Evolutionary conservation across 2,797 vertebrate genomes (phyloP).

Genomic region (Platyrinchus mystaceus): DNA sequence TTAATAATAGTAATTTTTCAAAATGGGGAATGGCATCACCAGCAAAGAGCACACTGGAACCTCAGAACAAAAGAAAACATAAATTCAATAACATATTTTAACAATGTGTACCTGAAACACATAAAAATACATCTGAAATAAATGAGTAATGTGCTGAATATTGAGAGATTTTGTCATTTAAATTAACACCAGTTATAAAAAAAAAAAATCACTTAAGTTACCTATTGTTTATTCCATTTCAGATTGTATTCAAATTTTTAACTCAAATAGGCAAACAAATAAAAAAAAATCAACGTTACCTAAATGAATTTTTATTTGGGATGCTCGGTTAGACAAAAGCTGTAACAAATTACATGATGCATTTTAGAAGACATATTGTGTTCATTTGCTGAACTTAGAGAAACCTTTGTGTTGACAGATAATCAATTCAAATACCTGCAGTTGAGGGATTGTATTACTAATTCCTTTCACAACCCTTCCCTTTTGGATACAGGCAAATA

Average conservation of each 20-base stretch:
- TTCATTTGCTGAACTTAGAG: constrained; percentile 71
- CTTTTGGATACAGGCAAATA: constrained; percentile 58
- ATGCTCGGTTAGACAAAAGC: constrained; percentile 53
- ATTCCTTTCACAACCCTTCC: constrained; percentile 64
- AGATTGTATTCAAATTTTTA: constrained; percentile 13
- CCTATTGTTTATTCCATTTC: constrained; percentile 39
- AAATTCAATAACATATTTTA: constrained; percentile 53
- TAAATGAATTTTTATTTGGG: constrained; percentile 29
- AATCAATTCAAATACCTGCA: constrained; percentile 74
- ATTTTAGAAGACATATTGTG: constrained; percentile 69
- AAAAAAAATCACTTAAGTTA: not conserved
- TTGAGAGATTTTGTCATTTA: constrained; percentile 1
- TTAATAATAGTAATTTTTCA: too few relatives aligned
- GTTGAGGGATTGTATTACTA: constrained; percentile 69
- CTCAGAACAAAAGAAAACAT: constrained; percentile 53
- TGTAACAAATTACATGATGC: constrained; percentile 65
- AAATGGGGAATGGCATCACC: constrained; percentile 38
- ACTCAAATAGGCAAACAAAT: not conserved
- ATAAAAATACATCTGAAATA: constrained; percentile 30
- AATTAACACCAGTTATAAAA: not conserved
- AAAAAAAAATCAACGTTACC: not conserved
- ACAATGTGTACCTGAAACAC: not conserved
- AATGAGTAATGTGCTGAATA: not conserved
- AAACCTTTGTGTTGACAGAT: constrained; percentile 72
- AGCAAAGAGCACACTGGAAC: constrained; percentile 57